phyloP scores from a whole-genome alignment of 2,888 invertebrate genomes.

The Formica aserva region DNA sequence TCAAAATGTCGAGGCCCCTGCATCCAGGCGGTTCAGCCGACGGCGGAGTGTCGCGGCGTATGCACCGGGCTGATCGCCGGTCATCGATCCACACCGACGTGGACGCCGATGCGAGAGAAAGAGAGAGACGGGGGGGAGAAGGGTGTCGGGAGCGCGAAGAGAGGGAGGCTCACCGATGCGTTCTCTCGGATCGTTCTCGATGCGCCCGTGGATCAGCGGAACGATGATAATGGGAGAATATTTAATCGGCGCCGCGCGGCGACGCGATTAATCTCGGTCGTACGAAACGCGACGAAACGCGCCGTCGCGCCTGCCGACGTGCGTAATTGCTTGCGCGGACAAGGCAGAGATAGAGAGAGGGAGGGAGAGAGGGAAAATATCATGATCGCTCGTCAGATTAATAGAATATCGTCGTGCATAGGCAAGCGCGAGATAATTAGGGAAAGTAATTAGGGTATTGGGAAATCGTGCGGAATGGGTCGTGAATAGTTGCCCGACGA shows the following conservation, averaged over 20 bases:
- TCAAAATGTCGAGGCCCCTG: slow-evolving; percentile 74
- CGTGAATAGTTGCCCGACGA: neutral
- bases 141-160: slow-evolving; percentile 24
- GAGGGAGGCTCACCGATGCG: slow-evolving; percentile 50
- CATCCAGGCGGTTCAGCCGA: slow-evolving; percentile 62
- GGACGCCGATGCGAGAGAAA: slow-evolving; percentile 59
- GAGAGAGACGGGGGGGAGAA: slow-evolving; percentile 29
- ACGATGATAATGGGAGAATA: slow-evolving; percentile 41
- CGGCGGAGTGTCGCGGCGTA: slow-evolving; percentile 57
- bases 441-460: neutral
- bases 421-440: neutral
- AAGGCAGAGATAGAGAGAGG: too few relatives aligned
- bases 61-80: slow-evolving; percentile 69
- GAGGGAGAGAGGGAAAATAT: neutral
- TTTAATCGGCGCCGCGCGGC: slow-evolving; percentile 56
- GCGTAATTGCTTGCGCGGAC: slow-evolving; percentile 53
- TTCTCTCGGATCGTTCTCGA: slow-evolving; percentile 68
- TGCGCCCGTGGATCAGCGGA: slow-evolving; percentile 79
- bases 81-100: slow-evolving; percentile 72
- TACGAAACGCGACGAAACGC: slow-evolving; percentile 13
- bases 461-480: neutral
- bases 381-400: neutral
- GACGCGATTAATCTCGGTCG: slow-evolving; percentile 74
- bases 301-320: neutral
- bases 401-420: neutral